Base-by-base conservation (phyloP, 1,140 invertebrate species). In the Drosophila azteca region DNA sequence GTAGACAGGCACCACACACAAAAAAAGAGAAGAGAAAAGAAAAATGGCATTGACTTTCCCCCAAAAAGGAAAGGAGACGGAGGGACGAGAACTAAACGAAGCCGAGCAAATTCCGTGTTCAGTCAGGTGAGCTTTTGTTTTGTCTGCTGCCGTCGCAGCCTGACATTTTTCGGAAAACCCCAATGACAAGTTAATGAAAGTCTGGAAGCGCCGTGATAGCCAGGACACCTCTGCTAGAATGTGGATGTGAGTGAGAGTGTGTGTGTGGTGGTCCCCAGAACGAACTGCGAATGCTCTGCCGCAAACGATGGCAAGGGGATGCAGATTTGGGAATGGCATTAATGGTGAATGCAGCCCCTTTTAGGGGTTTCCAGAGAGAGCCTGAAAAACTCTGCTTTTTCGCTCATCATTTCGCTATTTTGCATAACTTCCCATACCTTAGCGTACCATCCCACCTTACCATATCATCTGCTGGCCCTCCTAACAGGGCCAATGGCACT, bases 161-260 rank as follows among this genome's bases (percentile, higher is more conserved):
- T 84, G 81, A 85, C 81, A 69, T 63, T 81, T 77, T 82, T 66
- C 50, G 41, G 15, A 73, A 87, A 75, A 8, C 58, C 59, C 53
- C 66, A 49, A 67, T 87, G 82, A 85, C 82, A 85, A 82, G 78
- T 87, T 85, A 85, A 85, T 85, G 82, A 85, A 85, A 71, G 78
- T 81, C 82, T 87, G 69, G 48, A 50, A 45, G 58, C 55, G 57
- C 52, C 48, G 50, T 59, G 77, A 73, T 63, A 68, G 39, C 41
- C 72, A 48, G 8, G 31, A 72, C 11, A 26, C 4, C 24, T 5
- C 20, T 39, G 24, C 6, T 55, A 41, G 55, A 46, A 29, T 26
- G 20, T 53, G 35, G 3, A 39, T n/a, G 54, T 3, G 15, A 20
- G 1, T 20, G 17, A 1, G 17, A 20, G 1, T 20, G 17, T 20